Evolutionary conservation across 2,888 invertebrate genomes (phyloP), one percentile per base, ranked within the genome.

Genomic region (Cyaniris semiargus): DNA sequence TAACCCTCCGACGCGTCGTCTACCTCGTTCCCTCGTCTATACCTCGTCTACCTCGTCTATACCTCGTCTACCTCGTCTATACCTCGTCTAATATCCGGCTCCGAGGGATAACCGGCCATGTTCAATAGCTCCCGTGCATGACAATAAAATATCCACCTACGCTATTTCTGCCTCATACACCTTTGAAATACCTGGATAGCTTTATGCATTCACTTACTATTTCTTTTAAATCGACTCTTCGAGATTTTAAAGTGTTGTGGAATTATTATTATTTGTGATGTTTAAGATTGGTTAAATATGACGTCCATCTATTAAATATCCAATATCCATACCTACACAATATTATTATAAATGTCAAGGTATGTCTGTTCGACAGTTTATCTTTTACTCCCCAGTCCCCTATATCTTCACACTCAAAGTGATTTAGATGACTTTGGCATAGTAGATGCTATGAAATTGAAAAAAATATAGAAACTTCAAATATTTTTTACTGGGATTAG

Each of bases 61-160:
- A 10, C 44, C 21, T 58, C 58, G 58, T 58, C 58, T 58, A 18
- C 15, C 7, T 7, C 74, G 27, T 53, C 53, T 74, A 6, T 27
- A 23, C 60, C 10, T 60, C 53, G 53, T 74, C 74, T 74, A 74
- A 74, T 74, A 74, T 74, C 74, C 74, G 74, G 72, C 38, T 44
- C 72, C 44, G 21, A 72, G 70, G 76, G 13, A 77, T 56, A 60
- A 18, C 77, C 71, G 60, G 34, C 77, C 58, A 56, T 56, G 76
- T 71, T 72, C 76, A 76, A 76, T 76, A 56, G 53, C 70, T 38
- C n/a, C 38, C 77, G n/a, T 60, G 71, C 56, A 34, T 77, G 77
- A 77, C 77, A 77, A 72, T 77, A 77, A 77, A 77, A 74, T 74
- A 77, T 77, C 72, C 77, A 74, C 53, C 53, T 74, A 27, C 44